Conservation (phyloP, 2,797 vertebrate genomes). For the Chloroceryle amazona region DNA sequence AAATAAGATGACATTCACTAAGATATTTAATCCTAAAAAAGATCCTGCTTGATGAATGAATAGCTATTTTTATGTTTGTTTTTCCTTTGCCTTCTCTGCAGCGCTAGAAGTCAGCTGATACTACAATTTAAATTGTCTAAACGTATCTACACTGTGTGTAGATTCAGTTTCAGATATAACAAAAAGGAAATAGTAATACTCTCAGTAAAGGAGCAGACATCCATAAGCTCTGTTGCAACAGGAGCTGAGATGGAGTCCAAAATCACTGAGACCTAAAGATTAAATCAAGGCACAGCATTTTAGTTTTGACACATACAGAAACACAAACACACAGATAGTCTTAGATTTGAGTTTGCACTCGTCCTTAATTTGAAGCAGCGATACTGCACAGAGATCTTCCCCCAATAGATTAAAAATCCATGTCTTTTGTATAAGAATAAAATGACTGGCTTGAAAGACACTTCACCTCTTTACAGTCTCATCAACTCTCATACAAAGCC, state of each 20-base stretch:
- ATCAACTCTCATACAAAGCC: neutral
- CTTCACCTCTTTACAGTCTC: neutral
- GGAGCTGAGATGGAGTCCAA: neutral
- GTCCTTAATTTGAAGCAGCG: neutral
- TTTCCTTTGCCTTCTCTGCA: neutral
- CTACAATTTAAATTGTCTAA: neutral
- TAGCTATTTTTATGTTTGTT: neutral
- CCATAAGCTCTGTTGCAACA: neutral
- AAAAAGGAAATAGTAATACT: neutral
- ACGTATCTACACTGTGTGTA: neutral
- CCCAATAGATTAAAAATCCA: neutral
- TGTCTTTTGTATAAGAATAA: neutral
- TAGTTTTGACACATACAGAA: neutral
- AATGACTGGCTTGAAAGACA: neutral
- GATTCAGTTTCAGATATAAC: neutral
- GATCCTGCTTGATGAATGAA: neutral
- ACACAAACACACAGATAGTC: rapidly evolving
- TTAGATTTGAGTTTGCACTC: neutral
- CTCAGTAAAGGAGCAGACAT: neutral
- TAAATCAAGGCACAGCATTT: neutral
- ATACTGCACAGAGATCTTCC: neutral
- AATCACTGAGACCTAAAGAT: neutral
- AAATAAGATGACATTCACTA: neutral
- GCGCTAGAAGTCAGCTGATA: neutral
- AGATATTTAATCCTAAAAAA: neutral